A percentile compares a stretch with the other conserved stretches of the same genome.
Evolutionary conservation across 2,113 vertebrate species (phyloP).

Genomic region (Montifringilla adamsi): DNA sequence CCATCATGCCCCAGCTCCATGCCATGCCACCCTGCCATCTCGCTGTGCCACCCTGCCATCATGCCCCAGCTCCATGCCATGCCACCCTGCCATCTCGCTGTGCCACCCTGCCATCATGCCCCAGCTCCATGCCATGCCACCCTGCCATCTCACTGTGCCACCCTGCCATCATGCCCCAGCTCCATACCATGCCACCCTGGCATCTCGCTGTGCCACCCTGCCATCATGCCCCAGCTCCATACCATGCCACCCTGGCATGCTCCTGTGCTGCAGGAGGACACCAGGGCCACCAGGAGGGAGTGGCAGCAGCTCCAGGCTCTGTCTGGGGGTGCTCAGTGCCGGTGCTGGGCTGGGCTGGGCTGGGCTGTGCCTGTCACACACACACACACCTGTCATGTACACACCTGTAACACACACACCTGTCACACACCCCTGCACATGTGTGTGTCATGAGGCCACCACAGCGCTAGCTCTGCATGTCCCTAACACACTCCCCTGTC

Average conservation of each 20-base stretch:
- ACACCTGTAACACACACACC: too few relatives aligned
- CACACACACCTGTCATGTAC: background rate
- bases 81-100: background rate
- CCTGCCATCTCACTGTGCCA: too few relatives aligned
- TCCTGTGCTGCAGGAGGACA: background rate
- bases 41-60: too few relatives aligned
- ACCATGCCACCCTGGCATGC: rapidly evolving
- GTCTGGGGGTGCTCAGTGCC: background rate
- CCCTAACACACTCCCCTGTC: background rate
- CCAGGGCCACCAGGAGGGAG: background rate
- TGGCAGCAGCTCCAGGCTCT: background rate
- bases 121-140: background rate
- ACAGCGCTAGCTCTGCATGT: too few relatives aligned
- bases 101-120: background rate
- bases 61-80: too few relatives aligned
- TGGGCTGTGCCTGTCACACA: rapidly evolving
- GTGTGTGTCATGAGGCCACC: rapidly evolving
- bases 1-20: too few relatives aligned
- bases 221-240: too few relatives aligned
- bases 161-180: too few relatives aligned
- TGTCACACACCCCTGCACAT: background rate
- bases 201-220: background rate
- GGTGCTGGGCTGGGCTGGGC: background rate
- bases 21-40: background rate
- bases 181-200: too few relatives aligned